phyloP scores from a whole-genome alignment of 2,113 vertebrate species.

The Bambusicola thoracicus region DNA sequence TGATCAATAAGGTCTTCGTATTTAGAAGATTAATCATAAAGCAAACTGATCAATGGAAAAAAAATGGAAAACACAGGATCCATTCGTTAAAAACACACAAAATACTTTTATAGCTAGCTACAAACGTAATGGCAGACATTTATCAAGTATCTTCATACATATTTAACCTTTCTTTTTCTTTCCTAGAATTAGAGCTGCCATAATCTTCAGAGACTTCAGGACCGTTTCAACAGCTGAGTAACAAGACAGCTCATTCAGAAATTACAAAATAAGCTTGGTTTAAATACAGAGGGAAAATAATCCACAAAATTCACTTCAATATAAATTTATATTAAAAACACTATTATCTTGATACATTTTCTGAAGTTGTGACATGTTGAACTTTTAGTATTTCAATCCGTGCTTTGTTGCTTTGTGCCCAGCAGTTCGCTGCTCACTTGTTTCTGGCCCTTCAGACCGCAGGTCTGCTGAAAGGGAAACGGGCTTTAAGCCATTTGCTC shows the following conservation, averaged over 20 bases:
- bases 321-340: background rate
- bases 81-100: conserved; percentile 6
- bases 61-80: conserved; percentile 12
- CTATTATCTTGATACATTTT: background rate
- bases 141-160: background rate
- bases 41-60: background rate
- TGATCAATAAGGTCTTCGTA: background rate
- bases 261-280: conserved; percentile 20
- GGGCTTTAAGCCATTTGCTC: background rate
- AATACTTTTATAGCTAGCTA: conserved; percentile 44
- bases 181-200: conserved; percentile 43
- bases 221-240: conserved; percentile 7
- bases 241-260: conserved; percentile 46
- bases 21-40: background rate
- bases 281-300: conserved; percentile 30
- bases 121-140: background rate
- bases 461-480: background rate
- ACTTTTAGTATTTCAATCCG: background rate
- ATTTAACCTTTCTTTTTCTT: conserved; percentile 25
- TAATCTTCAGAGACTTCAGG: conserved; percentile 35
- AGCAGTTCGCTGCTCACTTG: background rate
- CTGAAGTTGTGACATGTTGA: background rate
- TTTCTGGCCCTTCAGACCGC: background rate
- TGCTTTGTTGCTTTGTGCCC: background rate
- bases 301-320: background rate